Evolutionary conservation across 2,113 vertebrate genomes (phyloP), one percentile per base, ranked within the genome.

Genomic region (Tringa solitaria): DNA sequence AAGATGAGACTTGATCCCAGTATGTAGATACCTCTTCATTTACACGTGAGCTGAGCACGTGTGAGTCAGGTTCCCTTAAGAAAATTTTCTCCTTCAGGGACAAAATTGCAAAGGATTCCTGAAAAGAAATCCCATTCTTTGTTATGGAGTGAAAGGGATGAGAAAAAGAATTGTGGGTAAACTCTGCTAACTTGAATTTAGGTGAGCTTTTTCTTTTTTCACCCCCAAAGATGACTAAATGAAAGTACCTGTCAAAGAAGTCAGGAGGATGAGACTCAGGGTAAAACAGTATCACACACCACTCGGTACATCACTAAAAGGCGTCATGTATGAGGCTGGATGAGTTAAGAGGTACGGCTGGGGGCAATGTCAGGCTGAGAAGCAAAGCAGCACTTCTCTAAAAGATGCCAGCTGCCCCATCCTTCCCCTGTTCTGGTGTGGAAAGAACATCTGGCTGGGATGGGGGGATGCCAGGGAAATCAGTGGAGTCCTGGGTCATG

Each of bases 341-440:
- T 37, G 69, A 78, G 26, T 35, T 43, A 21, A 57, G 41, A 30
- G 54, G 21, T 46, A 46, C 20, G 21, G 46, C 46, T 22, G 46
- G 57, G 50, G 37, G 23, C 20, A 30, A 24, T 5, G 3, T 4
- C 23, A 73, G 72, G 48, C 51, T 64, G 35, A 43, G 63, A 79
- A 92, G 8, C 8, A 74, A 68, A 84, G 39, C 4, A 93, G 14
- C 13, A 16, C 35, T 64, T 84, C 19, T 53, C 20, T 21, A 39
- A 53, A 18, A 87, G 15, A 21, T 13, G 12, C 30, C 41, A 73
- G 11, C 2, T 20, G 15, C 7, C 2, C 8, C 0, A 0, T 64
- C 14, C 26, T 85, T 64, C 18, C 12, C 21, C 9, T 56, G 5
- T 51, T 92, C 26, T 43, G 30, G 8, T 39, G n/a, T 64, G 43